Evolutionary conservation across 23 tunicate species (phyloP).

Genomic region (Diplosoma virens): DNA sequence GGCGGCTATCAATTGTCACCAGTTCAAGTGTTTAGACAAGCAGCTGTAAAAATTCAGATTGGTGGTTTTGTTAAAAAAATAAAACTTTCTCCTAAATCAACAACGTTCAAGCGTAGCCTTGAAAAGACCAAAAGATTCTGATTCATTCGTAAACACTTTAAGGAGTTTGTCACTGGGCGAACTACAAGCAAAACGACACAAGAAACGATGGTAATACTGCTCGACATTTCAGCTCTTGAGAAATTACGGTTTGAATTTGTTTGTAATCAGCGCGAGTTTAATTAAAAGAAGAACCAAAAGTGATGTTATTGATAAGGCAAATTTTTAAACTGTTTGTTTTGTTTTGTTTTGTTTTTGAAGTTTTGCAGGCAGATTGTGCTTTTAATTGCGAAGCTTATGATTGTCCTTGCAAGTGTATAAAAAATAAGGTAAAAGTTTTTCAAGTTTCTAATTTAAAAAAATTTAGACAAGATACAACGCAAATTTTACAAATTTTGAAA

Average conservation of each 20-base stretch:
- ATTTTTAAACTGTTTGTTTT: neutral
- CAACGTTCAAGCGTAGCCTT: neutral
- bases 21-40: constrained; percentile 50
- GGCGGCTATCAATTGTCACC: constrained; percentile 6
- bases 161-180: no score
- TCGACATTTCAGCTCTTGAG: no score
- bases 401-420: constrained; percentile 85
- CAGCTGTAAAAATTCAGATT: constrained; percentile 44
- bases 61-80: neutral
- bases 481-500: no score
- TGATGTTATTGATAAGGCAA: neutral
- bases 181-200: no score
- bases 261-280: neutral
- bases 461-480: neutral
- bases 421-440: constrained; percentile 60
- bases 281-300: neutral
- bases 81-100: constrained; percentile 14
- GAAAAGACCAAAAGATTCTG: no score
- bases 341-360: neutral
- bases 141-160: no score
- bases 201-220: no score
- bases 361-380: constrained; percentile 45
- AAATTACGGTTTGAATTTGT: no score
- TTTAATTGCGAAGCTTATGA: constrained; percentile 56
- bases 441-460: neutral